phyloP scores from a whole-genome alignment of 2,113 vertebrate genomes.

The Picathartes gymnocephalus region DNA sequence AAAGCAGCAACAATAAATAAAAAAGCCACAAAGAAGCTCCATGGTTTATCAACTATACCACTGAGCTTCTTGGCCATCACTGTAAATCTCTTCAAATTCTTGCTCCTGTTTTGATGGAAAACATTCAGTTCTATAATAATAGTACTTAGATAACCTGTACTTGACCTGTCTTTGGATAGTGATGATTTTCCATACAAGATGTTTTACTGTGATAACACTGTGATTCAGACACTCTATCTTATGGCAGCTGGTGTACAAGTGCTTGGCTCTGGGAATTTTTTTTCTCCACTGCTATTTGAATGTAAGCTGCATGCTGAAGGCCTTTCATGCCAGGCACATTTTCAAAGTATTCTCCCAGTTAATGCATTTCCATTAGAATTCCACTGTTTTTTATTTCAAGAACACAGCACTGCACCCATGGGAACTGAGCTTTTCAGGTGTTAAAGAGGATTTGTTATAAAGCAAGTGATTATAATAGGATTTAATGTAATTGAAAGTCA shows the following conservation, averaged over 20 bases:
- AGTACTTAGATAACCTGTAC: conserved; percentile 62
- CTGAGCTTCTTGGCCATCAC: conserved; percentile 14
- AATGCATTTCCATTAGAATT: conserved; percentile 65
- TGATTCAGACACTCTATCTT: conserved; percentile 69
- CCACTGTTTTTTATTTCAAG: conserved; percentile 70
- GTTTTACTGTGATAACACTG: conserved; percentile 65
- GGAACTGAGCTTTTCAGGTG: conserved; percentile 76
- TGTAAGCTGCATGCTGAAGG: conserved; percentile 32
- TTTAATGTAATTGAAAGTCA: conserved; percentile 79
- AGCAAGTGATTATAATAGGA: conserved; percentile 79
- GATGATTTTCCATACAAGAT: conserved; percentile 70
- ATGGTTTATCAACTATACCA: not conserved
- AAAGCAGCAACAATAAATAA: not conserved
- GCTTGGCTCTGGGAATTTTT: conserved; percentile 56
- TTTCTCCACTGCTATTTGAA: conserved; percentile 47
- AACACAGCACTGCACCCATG: conserved; percentile 66
- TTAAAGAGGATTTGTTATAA: conserved; percentile 81
- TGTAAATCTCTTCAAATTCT: conserved; percentile 31
- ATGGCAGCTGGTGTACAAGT: conserved; percentile 63
- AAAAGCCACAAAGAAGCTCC: not conserved
- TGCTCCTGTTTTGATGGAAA: conserved; percentile 44
- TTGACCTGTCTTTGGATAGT: conserved; percentile 63
- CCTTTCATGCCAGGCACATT: conserved; percentile 58
- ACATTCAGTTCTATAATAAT: conserved; percentile 56
- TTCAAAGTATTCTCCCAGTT: conserved; percentile 54